Percentiles rank a stretch among this genome's conserved stretches.
Evolutionary conservation across 2,113 vertebrate species (phyloP).

Genomic region (Charina bottae): DNA sequence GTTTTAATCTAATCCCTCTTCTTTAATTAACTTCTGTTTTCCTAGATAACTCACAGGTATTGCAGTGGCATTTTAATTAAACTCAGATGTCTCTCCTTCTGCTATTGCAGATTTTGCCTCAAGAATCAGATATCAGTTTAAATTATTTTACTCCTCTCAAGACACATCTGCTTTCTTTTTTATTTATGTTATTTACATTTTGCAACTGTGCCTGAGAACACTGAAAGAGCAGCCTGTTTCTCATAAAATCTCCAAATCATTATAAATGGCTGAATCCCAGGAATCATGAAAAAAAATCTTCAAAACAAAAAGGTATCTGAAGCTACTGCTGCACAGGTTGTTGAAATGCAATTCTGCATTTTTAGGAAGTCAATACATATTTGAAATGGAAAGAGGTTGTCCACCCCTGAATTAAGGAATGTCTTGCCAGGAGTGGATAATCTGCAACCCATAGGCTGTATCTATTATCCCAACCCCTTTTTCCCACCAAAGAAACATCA

Average conservation of each 20-base stretch:
- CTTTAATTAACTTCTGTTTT: background rate
- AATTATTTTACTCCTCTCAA: background rate
- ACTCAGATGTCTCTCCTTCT: background rate
- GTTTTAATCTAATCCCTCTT: background rate
- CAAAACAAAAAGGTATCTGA: background rate
- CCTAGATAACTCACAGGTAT: background rate
- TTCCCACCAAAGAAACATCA: background rate
- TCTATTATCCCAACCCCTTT: background rate
- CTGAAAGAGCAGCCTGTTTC: background rate
- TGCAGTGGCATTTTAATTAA: slow-evolving; percentile 23
- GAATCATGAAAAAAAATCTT: background rate
- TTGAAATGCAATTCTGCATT: background rate
- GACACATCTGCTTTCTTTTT: background rate
- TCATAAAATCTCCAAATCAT: background rate
- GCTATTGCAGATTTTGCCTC: background rate
- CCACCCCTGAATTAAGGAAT: background rate
- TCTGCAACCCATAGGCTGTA: background rate
- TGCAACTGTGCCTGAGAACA: background rate
- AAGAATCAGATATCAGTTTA: background rate
- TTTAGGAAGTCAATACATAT: background rate
- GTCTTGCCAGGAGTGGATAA: background rate
- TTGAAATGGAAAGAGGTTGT: background rate
- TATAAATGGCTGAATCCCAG: background rate
- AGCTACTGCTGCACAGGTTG: background rate
- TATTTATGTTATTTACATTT: background rate